Percentiles rank a stretch among this genome's conserved stretches.
phyloP scores from a whole-genome alignment of 1,140 invertebrate species.

The Neomicropteryx cornuta region DNA sequence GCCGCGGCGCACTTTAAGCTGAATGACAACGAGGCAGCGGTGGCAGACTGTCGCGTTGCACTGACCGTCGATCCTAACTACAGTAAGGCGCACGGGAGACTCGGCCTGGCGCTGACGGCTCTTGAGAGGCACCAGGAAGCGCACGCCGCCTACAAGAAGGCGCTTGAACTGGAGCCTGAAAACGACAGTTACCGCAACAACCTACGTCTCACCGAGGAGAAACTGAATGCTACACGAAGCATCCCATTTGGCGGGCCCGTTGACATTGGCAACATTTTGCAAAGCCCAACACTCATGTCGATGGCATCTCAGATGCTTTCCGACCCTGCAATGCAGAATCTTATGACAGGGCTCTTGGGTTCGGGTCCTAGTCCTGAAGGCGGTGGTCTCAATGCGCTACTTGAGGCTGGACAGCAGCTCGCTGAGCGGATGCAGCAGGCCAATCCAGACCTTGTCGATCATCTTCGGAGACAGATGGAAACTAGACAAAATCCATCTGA shows the following conservation, averaged over 20 bases:
- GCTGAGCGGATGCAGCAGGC: constrained; percentile 37
- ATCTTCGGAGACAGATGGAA: constrained; percentile 27
- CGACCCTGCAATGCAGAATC: constrained; percentile 65
- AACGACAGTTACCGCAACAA: constrained; percentile 89
- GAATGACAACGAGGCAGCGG: constrained; percentile 65
- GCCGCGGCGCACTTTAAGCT: constrained; percentile 86
- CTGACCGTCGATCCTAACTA: constrained; percentile 81
- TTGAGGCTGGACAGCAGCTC: constrained; percentile 34
- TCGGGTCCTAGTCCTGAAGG: constrained; percentile 12
- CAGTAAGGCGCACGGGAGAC: constrained; percentile 87
- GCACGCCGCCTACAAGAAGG: constrained; percentile 74
- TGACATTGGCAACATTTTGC: constrained; percentile 51
- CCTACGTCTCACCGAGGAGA: constrained; percentile 48
- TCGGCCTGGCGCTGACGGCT: constrained; percentile 83
- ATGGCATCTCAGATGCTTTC: constrained; percentile 70
- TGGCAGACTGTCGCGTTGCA: constrained; percentile 83
- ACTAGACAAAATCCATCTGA: constrained; percentile 19
- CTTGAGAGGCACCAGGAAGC: constrained; percentile 74
- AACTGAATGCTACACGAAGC: constrained; percentile 16
- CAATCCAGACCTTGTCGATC: constrained; percentile 35
- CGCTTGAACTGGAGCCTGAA: constrained; percentile 80
- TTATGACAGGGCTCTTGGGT: constrained; percentile 40
- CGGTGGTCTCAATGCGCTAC: constrained; percentile 24
- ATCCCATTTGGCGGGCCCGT: constrained; percentile 23
- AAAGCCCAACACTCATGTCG: constrained; percentile 63